Conservation (phyloP, 1,140 invertebrate species). For the Apis laboriosa region DNA sequence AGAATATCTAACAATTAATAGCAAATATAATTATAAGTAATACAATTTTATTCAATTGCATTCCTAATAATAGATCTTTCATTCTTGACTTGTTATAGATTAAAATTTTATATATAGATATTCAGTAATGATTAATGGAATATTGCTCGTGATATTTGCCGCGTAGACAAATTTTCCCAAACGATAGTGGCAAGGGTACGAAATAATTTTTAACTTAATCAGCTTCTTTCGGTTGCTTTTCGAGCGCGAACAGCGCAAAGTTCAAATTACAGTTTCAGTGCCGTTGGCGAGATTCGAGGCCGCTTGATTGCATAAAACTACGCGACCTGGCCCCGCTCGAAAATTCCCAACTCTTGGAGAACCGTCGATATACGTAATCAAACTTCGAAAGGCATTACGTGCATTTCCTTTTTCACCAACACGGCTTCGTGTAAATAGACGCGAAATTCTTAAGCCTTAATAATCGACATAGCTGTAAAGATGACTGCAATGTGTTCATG, state of each 20-base stretch:
- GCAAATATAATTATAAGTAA: too few species aligned
- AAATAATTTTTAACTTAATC: constrained; percentile 27
- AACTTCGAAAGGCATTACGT: constrained; percentile 51
- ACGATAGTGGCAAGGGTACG: background rate
- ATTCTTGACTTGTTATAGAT: background rate
- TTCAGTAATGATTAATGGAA: background rate
- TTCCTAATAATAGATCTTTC: background rate
- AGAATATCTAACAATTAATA: too few species aligned
- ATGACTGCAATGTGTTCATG: constrained; percentile 13
- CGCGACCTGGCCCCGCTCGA: background rate
- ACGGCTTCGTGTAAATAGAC: constrained; percentile 26
- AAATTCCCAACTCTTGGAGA: constrained; percentile 31
- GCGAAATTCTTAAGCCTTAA: constrained; percentile 41
- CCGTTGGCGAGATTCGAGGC: background rate
- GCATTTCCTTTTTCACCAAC: constrained; percentile 41
- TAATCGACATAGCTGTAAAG: constrained; percentile 48
- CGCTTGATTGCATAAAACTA: constrained; percentile 40
- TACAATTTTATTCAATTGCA: too few species aligned
- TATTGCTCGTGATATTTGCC: background rate
- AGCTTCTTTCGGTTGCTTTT: background rate
- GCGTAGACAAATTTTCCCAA: background rate
- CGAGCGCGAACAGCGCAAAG: constrained; percentile 21
- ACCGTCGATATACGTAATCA: constrained; percentile 55
- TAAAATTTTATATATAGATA: background rate
- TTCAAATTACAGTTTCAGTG: constrained; percentile 31